Base-by-base conservation (phyloP, 1,140 invertebrate species). In the Ips nitidus region DNA sequence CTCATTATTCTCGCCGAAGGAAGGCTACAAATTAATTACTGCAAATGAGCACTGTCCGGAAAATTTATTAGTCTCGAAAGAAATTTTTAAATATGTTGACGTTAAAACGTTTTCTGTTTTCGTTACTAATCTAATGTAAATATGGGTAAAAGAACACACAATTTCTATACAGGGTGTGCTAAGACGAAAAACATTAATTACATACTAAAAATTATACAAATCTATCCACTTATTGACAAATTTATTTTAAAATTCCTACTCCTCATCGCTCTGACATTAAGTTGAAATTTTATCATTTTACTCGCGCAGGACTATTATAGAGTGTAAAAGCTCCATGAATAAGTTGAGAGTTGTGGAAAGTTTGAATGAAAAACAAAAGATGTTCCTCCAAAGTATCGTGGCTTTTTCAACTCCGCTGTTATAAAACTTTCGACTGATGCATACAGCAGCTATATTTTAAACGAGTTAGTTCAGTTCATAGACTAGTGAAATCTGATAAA, bases 11-110 rank as follows among this genome's bases (percentile, higher is more conserved):
- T 60, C 42, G 41, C 6, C n/a, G 36, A 45, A 41, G 36, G 3
- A n/a, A 47, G 41, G 38, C 58, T 60, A 45, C 41, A 43, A 60
- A 60, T 60, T 60, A 60, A 60, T 60, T 60, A 60, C 58, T 60
- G 58, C 5, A 60, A 60, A 60, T 60, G 42, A 60, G 58, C 41
- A 60, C 58, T 43, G 22, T 45, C 22, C 22, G 22, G 58, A 60
- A 60, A 60, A 60, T 60, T 60, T 60, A 60, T 60, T 60, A 60
- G 41, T 37, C 6, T 45, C 8, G 42, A 3, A 42, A 60, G 1
- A 60, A 43, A 43, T 60, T 60, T 60, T 60, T 45, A 60, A 43
- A 45, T 60, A 60, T 45, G 47, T 60, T 5, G 4, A n/a, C 45
- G 4, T n/a, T 22, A 22, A 22, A 47, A 47, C 45, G 45, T 5